Base-by-base conservation (phyloP, 2,797 vertebrate genomes). In the Anabas testudineus region DNA sequence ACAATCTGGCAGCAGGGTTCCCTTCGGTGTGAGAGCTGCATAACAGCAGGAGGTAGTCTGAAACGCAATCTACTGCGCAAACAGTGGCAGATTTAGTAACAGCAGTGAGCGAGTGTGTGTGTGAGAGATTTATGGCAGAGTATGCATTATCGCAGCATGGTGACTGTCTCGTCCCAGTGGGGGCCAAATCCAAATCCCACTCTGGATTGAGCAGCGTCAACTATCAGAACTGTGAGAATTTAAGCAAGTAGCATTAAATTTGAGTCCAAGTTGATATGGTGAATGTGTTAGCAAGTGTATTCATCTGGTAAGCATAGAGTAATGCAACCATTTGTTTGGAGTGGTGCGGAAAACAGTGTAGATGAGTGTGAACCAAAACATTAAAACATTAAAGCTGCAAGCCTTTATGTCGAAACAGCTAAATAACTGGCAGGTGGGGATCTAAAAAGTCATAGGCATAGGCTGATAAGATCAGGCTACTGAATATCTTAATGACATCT, bases 1-100 rank as follows among this genome's bases (percentile, higher is more conserved):
- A 16, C 24, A 60, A 24, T 46, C 45, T 15, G 71, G 42, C 82
- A 63, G 78, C 75, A 71, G 68, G 68, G 57, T 46, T 54, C 62
- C 49, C 51, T 39, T 60, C 42, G 58, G 62, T 16, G 10, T 52
- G 65, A 30, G 41, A 37, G 75, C 46, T 54, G 37, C 30, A 19
- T 10, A 48, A 48, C 51, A 49, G 63, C 55, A 26, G 74, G 55
- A 37, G 62, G 57, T 21, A 28, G 16, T 73, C 36, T 74, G 54
- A 47, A 53, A 26, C 16, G 19, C 13, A 70, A 70, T 53, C 26
- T 37, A 41, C 28, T 51, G 16, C 4, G 48, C 26, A 43, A 63
- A 57, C 45, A 21, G 28, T 10, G 19, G 15, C 41, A 48, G 36
- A 43, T 4, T 18, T 42, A 48, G 47, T 53, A 48, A 34, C 46